Base-by-base conservation (phyloP, 2,888 invertebrate genomes). In the Litoditis marina region DNA sequence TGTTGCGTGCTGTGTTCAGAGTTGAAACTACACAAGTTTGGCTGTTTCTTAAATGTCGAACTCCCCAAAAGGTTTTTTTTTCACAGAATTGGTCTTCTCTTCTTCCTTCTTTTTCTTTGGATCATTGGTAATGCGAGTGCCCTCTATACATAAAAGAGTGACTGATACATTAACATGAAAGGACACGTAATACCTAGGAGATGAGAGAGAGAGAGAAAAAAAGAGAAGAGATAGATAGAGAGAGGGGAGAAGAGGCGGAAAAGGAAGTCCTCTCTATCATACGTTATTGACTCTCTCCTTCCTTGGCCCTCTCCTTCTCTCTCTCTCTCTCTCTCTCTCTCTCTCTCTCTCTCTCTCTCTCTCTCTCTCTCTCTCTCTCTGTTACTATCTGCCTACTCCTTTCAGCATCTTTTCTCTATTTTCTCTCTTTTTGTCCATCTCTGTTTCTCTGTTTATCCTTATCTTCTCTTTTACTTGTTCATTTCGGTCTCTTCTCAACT, bases 351-450 rank as follows among this genome's bases (percentile, higher is more conserved):
- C 5, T 3, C 19, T 3, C 42, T 19, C 11, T 42, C 50, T 52
- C 51, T 49, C 55, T 30, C 46, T 53, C 54, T 32, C 36, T 31
- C 7, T 52, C 30, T 31, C 22, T 28, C 32, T 52, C 52, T 31
- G n/a, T 60, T 31, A 19, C 22, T 46, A 27, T 25, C 31, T 46
- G 28, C 30, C 32, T n/a, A 13, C 25, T 39, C 31, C 32, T 25
- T 51, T 31, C 36, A 44, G 44, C 46, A 25, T 19, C 11, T 46
- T 49, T 32, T 13, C n/a, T n/a, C n/a, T n/a, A n/a, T n/a, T n/a
- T n/a, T n/a, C n/a, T n/a, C n/a, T n/a, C n/a, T n/a, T n/a, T n/a
- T n/a, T n/a, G n/a, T n/a, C n/a, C n/a, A n/a, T n/a, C 30, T 13
- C 11, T 42, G 4, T 8, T 42, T 42, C 42, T 8, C 16, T 19